Evolutionary conservation across 2,113 vertebrate genomes (phyloP).

Genomic region (Oostethus manadensis): DNA sequence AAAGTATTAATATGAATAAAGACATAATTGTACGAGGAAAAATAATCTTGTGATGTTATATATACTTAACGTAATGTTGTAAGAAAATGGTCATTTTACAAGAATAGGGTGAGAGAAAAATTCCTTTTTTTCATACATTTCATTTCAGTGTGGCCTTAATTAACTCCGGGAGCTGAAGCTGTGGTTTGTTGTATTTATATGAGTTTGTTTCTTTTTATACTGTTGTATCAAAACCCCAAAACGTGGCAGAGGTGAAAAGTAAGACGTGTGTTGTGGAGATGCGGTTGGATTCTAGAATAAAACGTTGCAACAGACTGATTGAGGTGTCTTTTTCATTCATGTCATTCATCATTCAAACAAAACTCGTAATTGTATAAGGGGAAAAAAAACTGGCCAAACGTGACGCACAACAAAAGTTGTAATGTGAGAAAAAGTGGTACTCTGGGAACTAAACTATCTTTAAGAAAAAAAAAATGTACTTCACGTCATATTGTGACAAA

Average conservation of each 20-base stretch:
- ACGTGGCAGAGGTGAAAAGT: constrained; percentile 55
- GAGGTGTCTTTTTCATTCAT: not conserved
- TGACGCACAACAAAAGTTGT: too few relatives aligned
- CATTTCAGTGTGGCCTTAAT: constrained; percentile 4
- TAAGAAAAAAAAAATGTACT: too few relatives aligned
- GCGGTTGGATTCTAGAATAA: constrained; percentile 75
- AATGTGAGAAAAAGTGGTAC: too few relatives aligned
- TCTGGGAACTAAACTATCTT: too few relatives aligned
- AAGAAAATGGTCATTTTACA: not conserved
- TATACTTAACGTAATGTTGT: too few relatives aligned
- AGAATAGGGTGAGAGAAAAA: not conserved
- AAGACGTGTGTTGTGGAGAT: constrained; percentile 64
- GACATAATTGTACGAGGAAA: not conserved
- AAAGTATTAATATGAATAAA: not conserved
- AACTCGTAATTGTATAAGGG: too few relatives aligned
- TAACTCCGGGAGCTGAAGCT: constrained; percentile 3
- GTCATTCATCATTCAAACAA: too few relatives aligned
- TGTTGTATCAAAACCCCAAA: constrained; percentile 65
- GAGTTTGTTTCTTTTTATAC: constrained; percentile 69
- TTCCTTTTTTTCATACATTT: not conserved
- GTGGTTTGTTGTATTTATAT: constrained; percentile 72
- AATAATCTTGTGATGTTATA: not conserved
- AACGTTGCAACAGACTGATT: constrained; percentile 59
- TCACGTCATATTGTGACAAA: too few relatives aligned
- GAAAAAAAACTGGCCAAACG: too few relatives aligned